Base-by-base conservation (phyloP, 2,888 invertebrate genomes). In the Andricus curvator region DNA sequence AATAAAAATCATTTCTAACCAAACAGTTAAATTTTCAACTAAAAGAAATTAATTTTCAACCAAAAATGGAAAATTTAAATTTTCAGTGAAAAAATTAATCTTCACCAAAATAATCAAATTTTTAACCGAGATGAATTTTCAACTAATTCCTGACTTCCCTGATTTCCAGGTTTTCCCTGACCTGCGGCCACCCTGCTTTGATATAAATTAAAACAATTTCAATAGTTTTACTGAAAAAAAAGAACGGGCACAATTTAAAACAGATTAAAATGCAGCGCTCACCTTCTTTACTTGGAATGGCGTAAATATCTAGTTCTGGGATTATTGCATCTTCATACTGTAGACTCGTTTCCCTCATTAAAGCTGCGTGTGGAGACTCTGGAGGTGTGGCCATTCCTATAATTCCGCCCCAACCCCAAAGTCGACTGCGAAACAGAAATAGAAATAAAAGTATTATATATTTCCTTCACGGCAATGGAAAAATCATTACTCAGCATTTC, bases 261-360 rank as follows among this genome's bases (percentile, higher is more conserved):
- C 20, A 8, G 51, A n/a, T 70, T 68, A 56, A 5, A 91, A 84
- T 29, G 44, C 78, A 76, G 89, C 0, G 62, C 93, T 91, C 91
- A 97, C 97, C 96, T 92, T 98, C 97, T 93, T 96, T 96, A 93
- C 97, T 97, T 87, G 98, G 97, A 92, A 99, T 98, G 89, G 98
- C 98, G 93, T 99, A 99, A 89, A 98, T 98, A 93, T 99, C 98
- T 89, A 98, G 95, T 93, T 98, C 98, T 77, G 98, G 97, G 86
- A 98, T 97, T 91, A 98, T 97, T 74, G 94, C 93, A 93, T 97
- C 96, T 92, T 97, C 97, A 92, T 97, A 97, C 89, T 97, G 96
- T 84, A 95, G 94, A 86, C 96, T 95, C 67, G 95, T 93, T 89
- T 96, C 96, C 84, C 97, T 95, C 85, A 95, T 94, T 85, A 95